Evolutionary conservation across 2,113 vertebrate species (phyloP), one percentile per base, ranked within the genome.

Genomic region (Synchiropus splendidus): DNA sequence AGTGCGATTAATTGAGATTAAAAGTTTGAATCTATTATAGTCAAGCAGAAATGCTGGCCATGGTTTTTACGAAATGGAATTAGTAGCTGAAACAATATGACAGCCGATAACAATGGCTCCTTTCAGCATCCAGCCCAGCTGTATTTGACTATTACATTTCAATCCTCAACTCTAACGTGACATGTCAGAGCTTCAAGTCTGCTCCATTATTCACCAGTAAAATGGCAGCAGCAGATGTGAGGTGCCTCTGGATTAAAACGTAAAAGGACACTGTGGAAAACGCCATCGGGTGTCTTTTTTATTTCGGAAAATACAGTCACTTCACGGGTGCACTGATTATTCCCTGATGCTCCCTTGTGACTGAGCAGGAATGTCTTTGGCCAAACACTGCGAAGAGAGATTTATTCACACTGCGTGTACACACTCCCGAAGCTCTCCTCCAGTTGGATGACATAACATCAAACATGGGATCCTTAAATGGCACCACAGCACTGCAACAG

Each of bases 321-420:
- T 21, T 11, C 14, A 35, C 31, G 18, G 37, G 31, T 18, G 50
- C 0, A 4, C 40, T 42, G 21, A 48, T 16, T 39, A 9, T 32
- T 58, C 21, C 17, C 16, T 15, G 42, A 43, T 42, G 31, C 46
- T 52, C 36, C 53, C 34, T 39, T 47, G 62, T 38, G 57, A 53
- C 42, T 37, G 31, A 48, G 10, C 32, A 46, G 43, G 54, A 70
- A 58, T 66, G 50, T 55, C 54, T 61, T 42, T n/a, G 10, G 55
- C 27, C 42, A 27, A 27, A 27, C 4, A 27, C 21, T 8, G 8
- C 21, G n/a, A n/a, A n/a, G n/a, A 27, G 21, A 54, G 45, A 57
- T 36, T 18, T 38, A 44, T 34, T 44, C 33, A 54, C 39, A 47
- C 42, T 14, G 13, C 42, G 6, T 38, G 10, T 49, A 46, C 34